These are phyloP conservation scores for Heterochromis multidens DNA, from an alignment of 2,113 vertebrate genomes.

Conservation along the genomic window DNA sequence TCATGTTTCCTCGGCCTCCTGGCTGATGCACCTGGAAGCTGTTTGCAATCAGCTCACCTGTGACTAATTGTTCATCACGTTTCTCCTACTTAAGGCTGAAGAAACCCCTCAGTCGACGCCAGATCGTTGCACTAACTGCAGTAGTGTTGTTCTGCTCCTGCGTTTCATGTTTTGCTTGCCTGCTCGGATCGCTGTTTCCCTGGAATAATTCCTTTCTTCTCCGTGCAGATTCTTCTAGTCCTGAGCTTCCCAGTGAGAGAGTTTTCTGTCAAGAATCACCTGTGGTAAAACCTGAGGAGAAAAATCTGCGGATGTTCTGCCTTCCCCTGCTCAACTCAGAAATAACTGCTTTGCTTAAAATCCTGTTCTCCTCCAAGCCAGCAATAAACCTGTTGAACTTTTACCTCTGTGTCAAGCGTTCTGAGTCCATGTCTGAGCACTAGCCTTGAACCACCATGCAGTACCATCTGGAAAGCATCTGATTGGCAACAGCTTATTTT, in stretches of 20 bases:
- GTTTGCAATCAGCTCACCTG: neutral
- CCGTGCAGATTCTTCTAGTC: neutral
- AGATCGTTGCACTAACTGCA: too few species aligned
- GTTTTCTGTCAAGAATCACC: too few species aligned
- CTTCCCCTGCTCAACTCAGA: neutral
- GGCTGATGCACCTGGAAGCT: neutral
- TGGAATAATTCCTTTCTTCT: neutral
- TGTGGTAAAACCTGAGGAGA: neutral
- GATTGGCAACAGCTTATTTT: too few species aligned
- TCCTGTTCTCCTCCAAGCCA: neutral
- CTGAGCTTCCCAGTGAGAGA: neutral
- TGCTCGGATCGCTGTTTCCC: too few species aligned
- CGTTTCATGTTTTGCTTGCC: too few species aligned
- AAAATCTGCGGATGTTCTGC: neutral
- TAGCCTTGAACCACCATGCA: too few species aligned
- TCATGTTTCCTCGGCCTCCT: neutral
- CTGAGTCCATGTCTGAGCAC: too few species aligned
- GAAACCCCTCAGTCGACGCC: neutral
- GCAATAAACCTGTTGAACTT: neutral
- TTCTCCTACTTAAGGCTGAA: neutral
- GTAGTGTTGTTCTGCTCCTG: too few species aligned
- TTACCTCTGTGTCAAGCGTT: neutral
- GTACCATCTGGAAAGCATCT: too few species aligned
- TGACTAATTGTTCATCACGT: neutral
- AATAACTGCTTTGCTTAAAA: neutral